Evolutionary conservation across 2,888 invertebrate genomes (phyloP), one percentile per base, ranked within the genome.

Genomic region (Rotaria socialis): DNA sequence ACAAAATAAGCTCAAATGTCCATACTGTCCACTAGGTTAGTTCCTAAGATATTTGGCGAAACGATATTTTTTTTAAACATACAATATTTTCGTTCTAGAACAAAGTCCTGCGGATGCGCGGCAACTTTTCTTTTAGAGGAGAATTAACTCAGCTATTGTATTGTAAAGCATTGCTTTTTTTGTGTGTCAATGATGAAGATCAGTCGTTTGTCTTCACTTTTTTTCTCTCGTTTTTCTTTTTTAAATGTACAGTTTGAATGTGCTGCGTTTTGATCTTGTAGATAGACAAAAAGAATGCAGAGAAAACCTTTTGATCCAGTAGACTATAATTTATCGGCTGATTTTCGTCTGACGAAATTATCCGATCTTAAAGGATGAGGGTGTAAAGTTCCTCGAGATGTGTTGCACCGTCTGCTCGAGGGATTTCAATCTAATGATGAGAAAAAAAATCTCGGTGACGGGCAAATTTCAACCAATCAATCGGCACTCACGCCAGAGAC

Each of bases 321-420:
- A 11, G 85, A 85, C n/a, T 85, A 47, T 60, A 47, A 47, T 60
- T 47, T 85, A 47, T 27, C 85, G 35, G 60, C 22, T 24, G 85
- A 94, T 92, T 97, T 97, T 93, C 94, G 96, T 88, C 93, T 97
- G 93, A 95, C 91, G 89, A 94, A 96, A 88, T 96, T 96, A 91
- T 95, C 96, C 90, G 95, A 96, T 91, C 93, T 97, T 91, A 97
- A 97, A 93, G 94, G 96, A 92, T 95, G 96, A 92, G 95, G 95
- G 91, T 96, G 95, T 93, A 95, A 96, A 90, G 95, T 95, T 92
- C 93, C 95, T 89, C 93, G 95, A 90, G 95, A 96, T 92, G 95
- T 95, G 87, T 93, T 96, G 90, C 92, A 93, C 89, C 94, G 94
- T 92, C 94, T 94, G 92, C 93, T 95, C 89, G 91, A 91, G 91